phyloP scores from a whole-genome alignment of 2,888 invertebrate genomes.

The Azorinus chamasolen region DNA sequence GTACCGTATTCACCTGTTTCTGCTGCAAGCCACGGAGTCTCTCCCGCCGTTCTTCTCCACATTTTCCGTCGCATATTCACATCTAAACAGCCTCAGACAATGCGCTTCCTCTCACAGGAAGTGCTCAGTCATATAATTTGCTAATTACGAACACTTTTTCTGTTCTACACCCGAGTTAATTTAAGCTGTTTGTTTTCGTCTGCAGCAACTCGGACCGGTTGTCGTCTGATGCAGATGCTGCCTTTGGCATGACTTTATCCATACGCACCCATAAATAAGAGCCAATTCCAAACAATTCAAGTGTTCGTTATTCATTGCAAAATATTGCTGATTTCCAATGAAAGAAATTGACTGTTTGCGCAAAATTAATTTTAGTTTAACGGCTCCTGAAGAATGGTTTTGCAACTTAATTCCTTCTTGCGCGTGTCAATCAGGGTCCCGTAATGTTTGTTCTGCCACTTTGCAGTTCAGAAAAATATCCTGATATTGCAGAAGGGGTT shows the following conservation, averaged over 20 bases:
- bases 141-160: slow-evolving; percentile 39
- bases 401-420: slow-evolving; percentile 35
- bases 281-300: slow-evolving; percentile 60
- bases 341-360: slow-evolving; percentile 67
- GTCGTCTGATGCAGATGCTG: slow-evolving; percentile 37
- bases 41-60: neutral
- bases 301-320: slow-evolving; percentile 67
- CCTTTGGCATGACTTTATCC: slow-evolving; percentile 33
- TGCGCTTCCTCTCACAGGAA: slow-evolving; percentile 24
- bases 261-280: slow-evolving; percentile 56
- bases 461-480: slow-evolving; percentile 48
- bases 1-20: slow-evolving; percentile 47
- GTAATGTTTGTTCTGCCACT: slow-evolving; percentile 42
- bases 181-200: slow-evolving; percentile 4
- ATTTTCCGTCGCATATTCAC: slow-evolving; percentile 12
- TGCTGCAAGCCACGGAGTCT: slow-evolving; percentile 13
- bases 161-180: neutral
- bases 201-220: slow-evolving; percentile 7
- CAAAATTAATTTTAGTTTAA: slow-evolving; percentile 68
- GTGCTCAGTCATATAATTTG: slow-evolving; percentile 40
- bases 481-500: slow-evolving; percentile 50
- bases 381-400: slow-evolving; percentile 51
- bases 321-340: slow-evolving; percentile 67
- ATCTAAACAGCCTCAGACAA: slow-evolving; percentile 41
- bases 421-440: slow-evolving; percentile 53